phyloP scores from a whole-genome alignment of 2,113 vertebrate species.

The Equus quagga region DNA sequence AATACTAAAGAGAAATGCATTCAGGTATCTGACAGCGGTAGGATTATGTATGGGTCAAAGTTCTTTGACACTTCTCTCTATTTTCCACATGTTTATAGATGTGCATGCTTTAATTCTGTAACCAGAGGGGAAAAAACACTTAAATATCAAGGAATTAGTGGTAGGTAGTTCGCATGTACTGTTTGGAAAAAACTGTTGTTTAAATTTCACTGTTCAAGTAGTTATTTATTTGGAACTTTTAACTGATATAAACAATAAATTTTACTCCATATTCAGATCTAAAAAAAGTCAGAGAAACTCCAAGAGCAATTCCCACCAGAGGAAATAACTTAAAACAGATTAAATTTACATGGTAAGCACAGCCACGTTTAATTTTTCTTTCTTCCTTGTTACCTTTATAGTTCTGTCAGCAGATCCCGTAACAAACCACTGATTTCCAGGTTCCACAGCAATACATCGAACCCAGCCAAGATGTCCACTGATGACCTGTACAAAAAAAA shows the following conservation, averaged over 20 bases:
- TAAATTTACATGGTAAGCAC: not conserved
- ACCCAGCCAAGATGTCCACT: slow-evolving; percentile 99
- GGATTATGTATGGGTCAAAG: not conserved
- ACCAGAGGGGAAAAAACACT: not conserved
- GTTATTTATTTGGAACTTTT: not conserved
- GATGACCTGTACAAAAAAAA: slow-evolving; percentile 91
- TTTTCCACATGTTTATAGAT: not conserved
- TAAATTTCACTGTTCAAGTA: slow-evolving; percentile 11
- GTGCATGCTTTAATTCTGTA: not conserved
- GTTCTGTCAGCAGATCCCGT: slow-evolving; percentile 98
- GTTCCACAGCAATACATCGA: slow-evolving; percentile 97
- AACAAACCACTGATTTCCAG: slow-evolving; percentile 99
- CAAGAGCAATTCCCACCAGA: not conserved
- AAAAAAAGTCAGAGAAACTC: not conserved
- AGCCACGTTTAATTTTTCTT: not conserved
- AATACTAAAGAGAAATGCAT: not conserved
- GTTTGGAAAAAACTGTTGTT: not conserved
- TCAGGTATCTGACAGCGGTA: not conserved
- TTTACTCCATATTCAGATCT: not conserved
- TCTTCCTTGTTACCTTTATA: slow-evolving; percentile 92
- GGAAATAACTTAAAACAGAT: not conserved
- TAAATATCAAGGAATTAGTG: not conserved
- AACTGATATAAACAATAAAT: not conserved
- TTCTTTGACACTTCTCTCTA: not conserved
- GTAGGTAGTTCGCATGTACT: not conserved